phyloP scores from a whole-genome alignment of 2,797 vertebrate species.

The Lemur catta region DNA sequence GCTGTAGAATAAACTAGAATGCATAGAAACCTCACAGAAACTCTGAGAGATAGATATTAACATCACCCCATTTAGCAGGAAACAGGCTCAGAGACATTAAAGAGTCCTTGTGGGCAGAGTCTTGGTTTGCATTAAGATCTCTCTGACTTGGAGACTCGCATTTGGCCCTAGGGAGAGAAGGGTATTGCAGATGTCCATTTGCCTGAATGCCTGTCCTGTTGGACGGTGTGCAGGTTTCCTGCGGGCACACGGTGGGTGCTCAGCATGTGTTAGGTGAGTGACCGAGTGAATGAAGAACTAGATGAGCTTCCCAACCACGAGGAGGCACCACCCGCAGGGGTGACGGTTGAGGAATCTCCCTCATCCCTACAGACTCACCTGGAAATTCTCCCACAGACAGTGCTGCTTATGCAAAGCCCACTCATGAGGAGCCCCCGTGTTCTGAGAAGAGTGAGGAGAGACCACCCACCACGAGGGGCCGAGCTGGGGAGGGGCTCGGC shows the following conservation, averaged over 20 bases:
- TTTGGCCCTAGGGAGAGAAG: neutral
- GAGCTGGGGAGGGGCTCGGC: neutral
- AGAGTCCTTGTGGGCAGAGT: neutral
- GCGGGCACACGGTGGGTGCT: accelerated
- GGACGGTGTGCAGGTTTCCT: accelerated
- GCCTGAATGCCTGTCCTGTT: neutral
- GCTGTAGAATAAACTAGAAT: neutral
- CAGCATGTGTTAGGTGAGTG: neutral
- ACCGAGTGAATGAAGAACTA: neutral
- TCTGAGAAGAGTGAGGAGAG: neutral
- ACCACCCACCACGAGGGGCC: accelerated
- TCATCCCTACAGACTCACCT: neutral
- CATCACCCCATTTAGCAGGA: accelerated
- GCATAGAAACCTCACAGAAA: neutral
- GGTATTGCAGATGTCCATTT: neutral
- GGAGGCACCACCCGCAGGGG: neutral
- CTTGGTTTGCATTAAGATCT: neutral
- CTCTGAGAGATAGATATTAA: neutral
- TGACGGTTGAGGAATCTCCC: neutral
- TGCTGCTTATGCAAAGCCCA: neutral
- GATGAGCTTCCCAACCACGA: neutral
- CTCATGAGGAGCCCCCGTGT: neutral
- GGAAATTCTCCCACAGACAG: neutral
- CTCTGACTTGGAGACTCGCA: neutral
- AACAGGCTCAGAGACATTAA: neutral